Conservation (phyloP, 2,113 vertebrate species). For the Chauna torquata region DNA sequence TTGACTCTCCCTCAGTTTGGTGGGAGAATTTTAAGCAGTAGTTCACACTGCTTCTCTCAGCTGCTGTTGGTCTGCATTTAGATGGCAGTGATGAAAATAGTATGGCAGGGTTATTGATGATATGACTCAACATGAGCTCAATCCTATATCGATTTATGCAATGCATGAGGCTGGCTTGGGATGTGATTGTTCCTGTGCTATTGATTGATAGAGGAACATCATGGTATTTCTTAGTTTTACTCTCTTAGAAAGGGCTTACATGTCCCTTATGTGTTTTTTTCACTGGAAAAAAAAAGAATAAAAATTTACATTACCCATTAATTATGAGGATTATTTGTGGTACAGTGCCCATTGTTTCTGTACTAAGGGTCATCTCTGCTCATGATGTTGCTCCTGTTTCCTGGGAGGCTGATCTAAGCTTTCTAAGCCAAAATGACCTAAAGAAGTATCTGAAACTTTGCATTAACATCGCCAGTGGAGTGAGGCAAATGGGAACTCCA, state of each 20-base stretch:
- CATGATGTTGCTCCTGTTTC: not conserved
- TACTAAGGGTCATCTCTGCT: not conserved
- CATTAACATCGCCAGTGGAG: not conserved
- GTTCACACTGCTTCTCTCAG: constrained; percentile 5
- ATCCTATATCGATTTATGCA: not conserved
- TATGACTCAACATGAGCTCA: not conserved
- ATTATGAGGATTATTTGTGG: not conserved
- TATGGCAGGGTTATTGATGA: not conserved
- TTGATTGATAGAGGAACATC: not conserved
- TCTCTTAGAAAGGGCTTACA: not conserved
- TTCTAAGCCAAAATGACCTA: not conserved
- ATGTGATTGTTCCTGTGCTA: not conserved
- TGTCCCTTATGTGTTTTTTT: not conserved
- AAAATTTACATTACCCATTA: not conserved
- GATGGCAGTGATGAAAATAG: not conserved
- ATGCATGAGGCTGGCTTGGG: not conserved
- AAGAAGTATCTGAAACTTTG: not conserved
- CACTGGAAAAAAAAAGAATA: not conserved
- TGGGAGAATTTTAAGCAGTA: not conserved
- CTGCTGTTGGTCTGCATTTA: not conserved
- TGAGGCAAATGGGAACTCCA: not conserved
- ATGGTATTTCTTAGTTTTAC: not conserved
- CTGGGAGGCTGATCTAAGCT: not conserved
- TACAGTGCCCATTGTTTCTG: not conserved
- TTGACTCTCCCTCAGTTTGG: not conserved